A percentile compares a stretch with the other conserved stretches of the same genome.
Conservation (phyloP, 2,888 invertebrate genomes). For the Lapara coniferarum region DNA sequence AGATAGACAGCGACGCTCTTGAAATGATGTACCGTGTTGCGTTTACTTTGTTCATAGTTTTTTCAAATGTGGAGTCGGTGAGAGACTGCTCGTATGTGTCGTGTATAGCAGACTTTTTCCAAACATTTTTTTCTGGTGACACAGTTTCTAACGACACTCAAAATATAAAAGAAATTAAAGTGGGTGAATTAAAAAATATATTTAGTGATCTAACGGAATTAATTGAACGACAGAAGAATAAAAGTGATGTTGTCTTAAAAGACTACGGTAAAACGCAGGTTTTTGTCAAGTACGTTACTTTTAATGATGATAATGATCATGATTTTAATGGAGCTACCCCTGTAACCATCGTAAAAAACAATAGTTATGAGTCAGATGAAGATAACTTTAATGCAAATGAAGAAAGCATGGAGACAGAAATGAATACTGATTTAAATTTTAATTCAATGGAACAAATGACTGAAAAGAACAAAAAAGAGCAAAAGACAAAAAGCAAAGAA, state of each 20-base stretch:
- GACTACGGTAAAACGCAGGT: conserved; percentile 12
- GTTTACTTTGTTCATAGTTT: conserved; percentile 14
- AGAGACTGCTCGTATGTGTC: conserved; percentile 5
- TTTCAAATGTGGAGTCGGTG: conserved; percentile 8
- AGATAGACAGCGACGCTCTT: conserved; percentile 11
- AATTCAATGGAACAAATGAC: not conserved
- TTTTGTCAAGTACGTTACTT: conserved; percentile 11
- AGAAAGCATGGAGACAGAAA: not conserved
- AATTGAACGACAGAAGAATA: not conserved
- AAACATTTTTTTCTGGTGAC: conserved; percentile 5
- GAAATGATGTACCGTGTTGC: conserved; percentile 19
- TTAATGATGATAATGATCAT: not conserved
- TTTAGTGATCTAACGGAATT: conserved; percentile 3
- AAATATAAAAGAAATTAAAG: conserved; percentile 5
- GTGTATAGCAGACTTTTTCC: conserved; percentile 18
- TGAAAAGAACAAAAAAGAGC: not conserved
- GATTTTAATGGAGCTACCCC: not conserved
- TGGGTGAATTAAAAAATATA: conserved; percentile 9
- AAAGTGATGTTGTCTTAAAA: not conserved
- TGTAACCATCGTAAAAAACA: not conserved
- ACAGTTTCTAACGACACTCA: not conserved
- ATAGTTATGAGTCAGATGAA: not conserved
- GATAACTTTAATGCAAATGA: not conserved
- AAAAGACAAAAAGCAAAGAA: not conserved
- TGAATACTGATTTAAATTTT: not conserved